Conservation (phyloP, 2,888 invertebrate species). For the Phlogophora meticulosa region DNA sequence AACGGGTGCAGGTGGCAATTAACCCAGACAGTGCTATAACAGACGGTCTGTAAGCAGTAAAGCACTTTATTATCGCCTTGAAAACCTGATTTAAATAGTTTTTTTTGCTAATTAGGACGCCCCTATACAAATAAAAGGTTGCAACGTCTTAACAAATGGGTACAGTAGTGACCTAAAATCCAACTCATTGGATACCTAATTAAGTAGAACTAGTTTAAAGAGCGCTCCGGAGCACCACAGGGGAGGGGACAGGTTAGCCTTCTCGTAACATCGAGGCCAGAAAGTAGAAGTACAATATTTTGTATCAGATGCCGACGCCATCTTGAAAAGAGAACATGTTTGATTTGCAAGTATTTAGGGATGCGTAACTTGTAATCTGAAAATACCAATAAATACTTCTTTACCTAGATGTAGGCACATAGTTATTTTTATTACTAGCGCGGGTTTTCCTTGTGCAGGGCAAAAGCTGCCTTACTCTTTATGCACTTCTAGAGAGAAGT, state of each 20-base stretch:
- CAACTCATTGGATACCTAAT: slow-evolving; percentile 26
- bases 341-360: too few species aligned
- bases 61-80: too few species aligned
- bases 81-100: background rate
- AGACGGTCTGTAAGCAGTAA: background rate
- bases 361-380: too few species aligned
- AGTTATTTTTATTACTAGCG: too few species aligned
- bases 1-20: background rate
- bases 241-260: background rate
- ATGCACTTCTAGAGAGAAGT: too few species aligned
- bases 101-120: background rate
- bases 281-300: background rate
- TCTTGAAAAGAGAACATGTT: too few species aligned
- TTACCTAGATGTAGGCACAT: too few species aligned
- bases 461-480: too few species aligned
- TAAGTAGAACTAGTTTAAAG: slow-evolving; percentile 23
- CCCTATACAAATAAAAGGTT: background rate
- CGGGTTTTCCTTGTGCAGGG: too few species aligned
- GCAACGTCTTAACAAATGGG: slow-evolving; percentile 13
- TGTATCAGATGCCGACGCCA: background rate
- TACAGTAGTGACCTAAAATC: slow-evolving; percentile 2
- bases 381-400: too few species aligned
- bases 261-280: background rate
- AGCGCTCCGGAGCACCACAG: background rate
- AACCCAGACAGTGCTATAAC: background rate